Evolutionary conservation across 2,113 vertebrate genomes (phyloP).

Genomic region (Ctenodactylus gundi): DNA sequence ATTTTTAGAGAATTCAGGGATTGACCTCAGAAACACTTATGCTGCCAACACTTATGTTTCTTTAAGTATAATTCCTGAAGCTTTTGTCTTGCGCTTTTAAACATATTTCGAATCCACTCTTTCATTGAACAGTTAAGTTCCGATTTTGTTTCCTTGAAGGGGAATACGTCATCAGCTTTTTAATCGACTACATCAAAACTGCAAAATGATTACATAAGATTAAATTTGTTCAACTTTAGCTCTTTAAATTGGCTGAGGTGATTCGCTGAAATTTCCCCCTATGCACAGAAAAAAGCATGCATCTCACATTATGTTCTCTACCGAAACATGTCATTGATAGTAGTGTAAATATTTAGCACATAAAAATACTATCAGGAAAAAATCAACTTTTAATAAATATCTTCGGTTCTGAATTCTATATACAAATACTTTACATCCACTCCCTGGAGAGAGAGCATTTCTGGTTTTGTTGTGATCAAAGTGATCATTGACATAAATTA

Average conservation of each 20-base stretch:
- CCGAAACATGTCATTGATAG: slow-evolving; percentile 74
- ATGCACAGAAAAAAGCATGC: slow-evolving; percentile 62
- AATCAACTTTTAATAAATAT: slow-evolving; percentile 95
- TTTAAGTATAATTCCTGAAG: background rate
- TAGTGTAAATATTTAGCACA: slow-evolving; percentile 80
- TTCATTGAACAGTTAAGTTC: background rate
- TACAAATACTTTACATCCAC: slow-evolving; percentile 92
- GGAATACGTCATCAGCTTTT: slow-evolving; percentile 17
- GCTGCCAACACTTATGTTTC: background rate
- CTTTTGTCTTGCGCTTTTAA: background rate
- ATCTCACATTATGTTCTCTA: slow-evolving; percentile 64
- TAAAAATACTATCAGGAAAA: slow-evolving; percentile 84
- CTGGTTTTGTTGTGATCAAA: slow-evolving; percentile 77
- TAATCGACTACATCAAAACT: slow-evolving; percentile 56
- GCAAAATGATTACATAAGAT: slow-evolving; percentile 1
- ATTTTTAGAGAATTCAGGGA: background rate
- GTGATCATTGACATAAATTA: slow-evolving; percentile 81
- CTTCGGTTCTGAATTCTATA: slow-evolving; percentile 90
- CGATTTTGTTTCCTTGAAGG: background rate
- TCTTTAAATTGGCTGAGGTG: slow-evolving; percentile 68
- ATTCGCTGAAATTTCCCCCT: slow-evolving; percentile 71
- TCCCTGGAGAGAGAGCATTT: slow-evolving; percentile 84
- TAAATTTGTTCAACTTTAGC: slow-evolving; percentile 59
- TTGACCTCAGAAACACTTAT: background rate
- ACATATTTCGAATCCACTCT: background rate